Conservation (phyloP, 1,140 invertebrate species). For the Druon quercuslanigerum region DNA sequence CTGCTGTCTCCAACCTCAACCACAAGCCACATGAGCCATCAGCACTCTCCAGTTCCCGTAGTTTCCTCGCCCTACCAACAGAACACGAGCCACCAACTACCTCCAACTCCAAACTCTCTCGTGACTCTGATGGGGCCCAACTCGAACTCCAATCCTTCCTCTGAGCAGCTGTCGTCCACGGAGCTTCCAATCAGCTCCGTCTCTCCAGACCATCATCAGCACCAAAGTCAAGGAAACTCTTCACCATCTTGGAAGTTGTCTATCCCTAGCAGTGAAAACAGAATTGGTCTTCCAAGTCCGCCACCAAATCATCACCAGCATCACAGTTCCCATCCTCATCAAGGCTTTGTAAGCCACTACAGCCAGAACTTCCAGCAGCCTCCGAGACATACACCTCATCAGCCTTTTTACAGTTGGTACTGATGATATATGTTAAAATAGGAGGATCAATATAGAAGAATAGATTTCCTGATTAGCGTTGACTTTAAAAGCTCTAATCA, state of each 20-base stretch:
- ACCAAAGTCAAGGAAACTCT: constrained; percentile 47
- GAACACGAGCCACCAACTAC: constrained; percentile 68
- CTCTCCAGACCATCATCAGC: constrained; percentile 62
- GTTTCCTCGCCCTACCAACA: constrained; percentile 57
- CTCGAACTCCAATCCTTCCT: constrained; percentile 71
- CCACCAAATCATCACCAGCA: constrained; percentile 58
- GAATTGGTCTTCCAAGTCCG: constrained; percentile 59
- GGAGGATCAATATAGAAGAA: too few species aligned
- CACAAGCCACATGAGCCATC: constrained; percentile 60
- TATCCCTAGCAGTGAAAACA: constrained; percentile 47
- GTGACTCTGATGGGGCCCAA: constrained; percentile 77
- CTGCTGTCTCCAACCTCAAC: constrained; percentile 59
- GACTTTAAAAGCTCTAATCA: too few species aligned
- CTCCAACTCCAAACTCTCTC: constrained; percentile 77
- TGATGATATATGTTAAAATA: not conserved
- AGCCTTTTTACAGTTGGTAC: constrained; percentile 65
- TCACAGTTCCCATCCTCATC: constrained; percentile 61
- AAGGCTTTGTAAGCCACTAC: constrained; percentile 67
- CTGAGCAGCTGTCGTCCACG: constrained; percentile 61
- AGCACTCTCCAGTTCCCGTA: constrained; percentile 40
- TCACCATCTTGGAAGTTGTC: constrained; percentile 65
- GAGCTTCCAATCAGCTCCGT: constrained; percentile 64
- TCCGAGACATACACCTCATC: constrained; percentile 62
- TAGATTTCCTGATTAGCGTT: too few species aligned
- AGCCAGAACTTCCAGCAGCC: constrained; percentile 68